Evolutionary conservation across 2,888 invertebrate species (phyloP).

Genomic region (Silvanus unidentatus): DNA sequence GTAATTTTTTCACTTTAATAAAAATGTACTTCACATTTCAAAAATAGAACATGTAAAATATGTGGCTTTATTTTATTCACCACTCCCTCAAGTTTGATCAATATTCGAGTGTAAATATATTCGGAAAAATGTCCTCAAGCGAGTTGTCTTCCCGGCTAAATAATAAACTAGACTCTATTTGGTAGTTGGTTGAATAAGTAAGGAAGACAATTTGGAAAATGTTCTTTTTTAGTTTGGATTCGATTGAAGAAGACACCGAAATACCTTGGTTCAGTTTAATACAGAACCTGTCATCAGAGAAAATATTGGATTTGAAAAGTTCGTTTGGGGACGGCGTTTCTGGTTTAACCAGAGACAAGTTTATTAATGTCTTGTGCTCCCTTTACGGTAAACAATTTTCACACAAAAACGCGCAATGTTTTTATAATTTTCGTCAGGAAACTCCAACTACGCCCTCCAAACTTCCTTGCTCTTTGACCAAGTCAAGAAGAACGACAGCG

Average conservation of each 20-base stretch:
- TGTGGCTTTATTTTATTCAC: no score
- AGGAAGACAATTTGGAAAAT: no score
- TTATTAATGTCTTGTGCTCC: slow-evolving; percentile 36
- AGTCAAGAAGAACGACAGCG: slow-evolving; percentile 32
- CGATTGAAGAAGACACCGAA: slow-evolving; percentile 22
- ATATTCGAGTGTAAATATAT: no score
- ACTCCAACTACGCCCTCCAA: slow-evolving; percentile 31
- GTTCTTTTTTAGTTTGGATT: slow-evolving; percentile 24
- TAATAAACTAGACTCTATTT: no score
- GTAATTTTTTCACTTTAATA: neutral
- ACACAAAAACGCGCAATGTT: slow-evolving; percentile 1
- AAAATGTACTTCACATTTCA: neutral
- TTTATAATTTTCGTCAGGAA: slow-evolving; percentile 6
- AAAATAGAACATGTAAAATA: neutral
- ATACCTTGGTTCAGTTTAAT: slow-evolving; percentile 30
- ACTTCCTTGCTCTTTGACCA: slow-evolving; percentile 38
- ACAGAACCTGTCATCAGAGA: slow-evolving; percentile 25
- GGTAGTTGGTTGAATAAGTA: no score
- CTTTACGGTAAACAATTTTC: slow-evolving; percentile 33
- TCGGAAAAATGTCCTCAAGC: no score
- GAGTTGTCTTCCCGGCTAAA: no score
- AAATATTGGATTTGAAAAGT: slow-evolving; percentile 27
- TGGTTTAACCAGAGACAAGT: slow-evolving; percentile 37
- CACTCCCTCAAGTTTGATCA: no score
- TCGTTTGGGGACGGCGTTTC: slow-evolving; percentile 22